Evolutionary conservation across 2,797 vertebrate genomes (phyloP).

Genomic region (Fundulus diaphanus): DNA sequence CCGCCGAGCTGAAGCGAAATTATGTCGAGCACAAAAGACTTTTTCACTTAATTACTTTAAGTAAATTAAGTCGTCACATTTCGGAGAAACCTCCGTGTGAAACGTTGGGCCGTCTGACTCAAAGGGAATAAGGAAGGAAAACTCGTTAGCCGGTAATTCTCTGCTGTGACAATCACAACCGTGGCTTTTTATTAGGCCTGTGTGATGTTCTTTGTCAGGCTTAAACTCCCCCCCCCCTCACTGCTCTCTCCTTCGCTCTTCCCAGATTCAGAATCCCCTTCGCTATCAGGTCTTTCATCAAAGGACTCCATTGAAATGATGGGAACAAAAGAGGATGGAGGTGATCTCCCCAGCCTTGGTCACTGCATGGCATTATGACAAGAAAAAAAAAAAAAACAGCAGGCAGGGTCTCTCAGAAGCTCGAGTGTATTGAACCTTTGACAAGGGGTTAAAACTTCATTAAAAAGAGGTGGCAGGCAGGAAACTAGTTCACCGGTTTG

Average conservation of each 20-base stretch:
- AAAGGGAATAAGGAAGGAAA: slow-evolving; percentile 16
- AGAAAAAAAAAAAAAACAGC: slow-evolving; percentile 61
- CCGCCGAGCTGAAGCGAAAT: not conserved
- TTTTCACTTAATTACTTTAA: slow-evolving; percentile 15
- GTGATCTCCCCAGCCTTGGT: slow-evolving; percentile 74
- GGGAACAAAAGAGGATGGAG: slow-evolving; percentile 81
- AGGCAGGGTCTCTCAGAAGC: slow-evolving; percentile 55
- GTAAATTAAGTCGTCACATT: not conserved
- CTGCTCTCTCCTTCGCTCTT: slow-evolving; percentile 47
- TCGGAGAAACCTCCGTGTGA: slow-evolving; percentile 2
- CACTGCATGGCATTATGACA: slow-evolving; percentile 68
- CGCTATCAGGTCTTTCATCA: slow-evolving; percentile 74
- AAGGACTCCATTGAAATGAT: slow-evolving; percentile 78
- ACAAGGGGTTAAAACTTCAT: slow-evolving; percentile 63
- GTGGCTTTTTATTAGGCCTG: slow-evolving; percentile 27
- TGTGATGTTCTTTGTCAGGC: slow-evolving; percentile 30
- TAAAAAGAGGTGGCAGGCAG: slow-evolving; percentile 42
- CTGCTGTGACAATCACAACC: slow-evolving; percentile 21
- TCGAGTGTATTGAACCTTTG: slow-evolving; percentile 75
- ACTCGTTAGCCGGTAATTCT: slow-evolving; percentile 30
- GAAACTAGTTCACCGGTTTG: slow-evolving; percentile 52
- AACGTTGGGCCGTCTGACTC: slow-evolving; percentile 27
- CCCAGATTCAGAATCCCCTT: slow-evolving; percentile 62
- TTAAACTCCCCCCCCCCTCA: slow-evolving; percentile 27
- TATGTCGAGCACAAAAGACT: not conserved